phyloP scores from a whole-genome alignment of 2,888 invertebrate species.

The Caenorhabditis doughertyi region DNA sequence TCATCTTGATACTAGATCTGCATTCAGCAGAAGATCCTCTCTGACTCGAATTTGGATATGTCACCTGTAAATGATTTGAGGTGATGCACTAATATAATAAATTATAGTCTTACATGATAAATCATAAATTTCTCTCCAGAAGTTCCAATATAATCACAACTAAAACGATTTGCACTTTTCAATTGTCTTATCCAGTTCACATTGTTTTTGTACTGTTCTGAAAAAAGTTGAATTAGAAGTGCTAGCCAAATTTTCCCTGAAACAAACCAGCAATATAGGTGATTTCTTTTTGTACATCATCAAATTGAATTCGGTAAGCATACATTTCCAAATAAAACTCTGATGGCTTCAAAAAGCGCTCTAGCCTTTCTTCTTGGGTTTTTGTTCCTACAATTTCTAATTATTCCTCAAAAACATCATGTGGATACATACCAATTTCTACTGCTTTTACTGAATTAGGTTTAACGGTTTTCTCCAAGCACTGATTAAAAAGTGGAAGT shows the following conservation, averaged over 20 bases:
- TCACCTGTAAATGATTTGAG: background rate
- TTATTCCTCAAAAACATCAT: background rate
- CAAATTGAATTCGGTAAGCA: conserved; percentile 53
- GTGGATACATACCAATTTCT: background rate
- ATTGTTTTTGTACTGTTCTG: conserved; percentile 45
- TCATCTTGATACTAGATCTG: conserved; percentile 40
- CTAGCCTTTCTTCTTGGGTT: conserved; percentile 28
- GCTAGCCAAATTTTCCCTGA: too few species aligned
- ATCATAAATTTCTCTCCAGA: conserved; percentile 49
- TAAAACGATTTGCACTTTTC: conserved; percentile 42
- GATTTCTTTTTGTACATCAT: conserved; percentile 47
- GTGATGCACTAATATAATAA: too few species aligned
- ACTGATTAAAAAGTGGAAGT: conserved; percentile 53
- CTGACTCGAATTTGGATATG: background rate
- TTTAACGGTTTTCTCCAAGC: conserved; percentile 57
- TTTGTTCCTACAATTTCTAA: conserved; percentile 45
- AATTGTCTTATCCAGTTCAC: conserved; percentile 41
- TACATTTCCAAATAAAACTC: conserved; percentile 57
- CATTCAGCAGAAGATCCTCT: background rate
- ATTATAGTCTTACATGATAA: conserved; percentile 31
- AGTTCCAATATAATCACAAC: conserved; percentile 42
- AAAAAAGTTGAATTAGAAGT: background rate
- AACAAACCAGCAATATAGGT: conserved; percentile 38
- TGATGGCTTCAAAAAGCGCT: conserved; percentile 49
- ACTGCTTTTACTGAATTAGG: conserved; percentile 24